Percentiles rank a stretch among this genome's conserved stretches.
These are phyloP conservation scores for Struthidea cinerea DNA, from an alignment of 2,113 vertebrate species.

Conservation along the genomic window DNA sequence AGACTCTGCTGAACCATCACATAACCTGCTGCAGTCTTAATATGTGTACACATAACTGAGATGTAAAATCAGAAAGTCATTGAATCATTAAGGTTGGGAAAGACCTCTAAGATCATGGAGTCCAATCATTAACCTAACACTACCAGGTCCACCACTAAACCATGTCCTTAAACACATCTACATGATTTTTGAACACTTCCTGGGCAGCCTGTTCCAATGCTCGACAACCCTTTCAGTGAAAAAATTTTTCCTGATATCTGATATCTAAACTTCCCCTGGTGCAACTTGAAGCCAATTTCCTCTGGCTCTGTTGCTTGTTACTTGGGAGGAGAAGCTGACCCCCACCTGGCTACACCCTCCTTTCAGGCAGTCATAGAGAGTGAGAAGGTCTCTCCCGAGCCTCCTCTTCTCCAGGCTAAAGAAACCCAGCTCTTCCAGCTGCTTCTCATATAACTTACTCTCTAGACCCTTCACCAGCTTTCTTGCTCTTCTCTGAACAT, in stretches of 20 bases:
- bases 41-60: background rate
- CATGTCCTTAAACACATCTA: background rate
- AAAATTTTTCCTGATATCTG: background rate
- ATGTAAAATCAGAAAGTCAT: background rate
- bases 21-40: background rate
- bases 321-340: background rate
- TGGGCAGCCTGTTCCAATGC: background rate
- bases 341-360: background rate
- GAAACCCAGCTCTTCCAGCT: background rate
- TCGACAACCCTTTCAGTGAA: background rate
- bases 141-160: background rate
- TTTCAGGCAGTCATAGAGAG: background rate
- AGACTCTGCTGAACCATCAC: background rate
- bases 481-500: background rate
- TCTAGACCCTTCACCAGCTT: background rate
- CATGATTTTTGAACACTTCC: background rate
- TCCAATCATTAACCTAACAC: background rate
- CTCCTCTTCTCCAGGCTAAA: background rate
- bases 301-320: background rate
- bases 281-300: background rate
- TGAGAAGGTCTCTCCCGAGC: background rate
- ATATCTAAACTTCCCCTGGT: background rate
- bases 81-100: background rate
- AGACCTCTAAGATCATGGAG: fast-evolving
- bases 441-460: background rate